A percentile compares a stretch with the other conserved stretches of the same genome.
Conservation (phyloP, 2,797 vertebrate species). For the Pipistrellus pipistrellus region DNA sequence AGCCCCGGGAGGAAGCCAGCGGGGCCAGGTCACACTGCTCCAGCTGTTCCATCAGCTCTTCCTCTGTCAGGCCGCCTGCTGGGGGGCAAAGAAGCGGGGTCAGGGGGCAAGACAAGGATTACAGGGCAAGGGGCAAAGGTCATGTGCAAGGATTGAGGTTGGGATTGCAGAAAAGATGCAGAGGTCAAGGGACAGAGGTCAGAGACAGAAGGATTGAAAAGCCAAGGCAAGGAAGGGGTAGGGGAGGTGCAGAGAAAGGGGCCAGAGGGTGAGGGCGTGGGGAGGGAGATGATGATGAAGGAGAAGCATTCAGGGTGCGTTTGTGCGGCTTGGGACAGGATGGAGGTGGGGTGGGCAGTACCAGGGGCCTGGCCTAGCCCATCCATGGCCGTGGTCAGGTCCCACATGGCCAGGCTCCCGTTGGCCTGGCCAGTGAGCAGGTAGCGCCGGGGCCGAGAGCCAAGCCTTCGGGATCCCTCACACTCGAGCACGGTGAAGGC, state of each 20-base stretch:
- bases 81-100: constrained; percentile 76
- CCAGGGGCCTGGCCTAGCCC: constrained; percentile 90
- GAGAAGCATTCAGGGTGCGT: too few relatives aligned
- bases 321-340: background rate
- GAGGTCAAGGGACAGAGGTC: background rate
- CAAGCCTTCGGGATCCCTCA: constrained; percentile 95
- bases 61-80: constrained; percentile 92
- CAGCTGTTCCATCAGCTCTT: constrained; percentile 94
- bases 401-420: constrained; percentile 97
- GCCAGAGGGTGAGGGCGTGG: background rate
- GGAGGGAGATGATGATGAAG: background rate
- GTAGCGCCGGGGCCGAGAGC: constrained; percentile 93
- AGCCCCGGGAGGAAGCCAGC: constrained; percentile 89
- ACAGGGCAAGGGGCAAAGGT: background rate
- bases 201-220: background rate
- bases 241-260: background rate
- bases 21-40: constrained; percentile 94
- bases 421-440: constrained; percentile 95
- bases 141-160: background rate
- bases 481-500: constrained; percentile 96
- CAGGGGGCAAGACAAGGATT: background rate
- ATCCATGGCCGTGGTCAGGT: constrained; percentile 96
- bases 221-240: background rate
- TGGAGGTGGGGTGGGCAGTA: background rate
- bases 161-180: background rate